A percentile compares a stretch with the other conserved stretches of the same genome.
Conservation (phyloP, 2,888 invertebrate species). For the Dastarcus helophoroides region DNA sequence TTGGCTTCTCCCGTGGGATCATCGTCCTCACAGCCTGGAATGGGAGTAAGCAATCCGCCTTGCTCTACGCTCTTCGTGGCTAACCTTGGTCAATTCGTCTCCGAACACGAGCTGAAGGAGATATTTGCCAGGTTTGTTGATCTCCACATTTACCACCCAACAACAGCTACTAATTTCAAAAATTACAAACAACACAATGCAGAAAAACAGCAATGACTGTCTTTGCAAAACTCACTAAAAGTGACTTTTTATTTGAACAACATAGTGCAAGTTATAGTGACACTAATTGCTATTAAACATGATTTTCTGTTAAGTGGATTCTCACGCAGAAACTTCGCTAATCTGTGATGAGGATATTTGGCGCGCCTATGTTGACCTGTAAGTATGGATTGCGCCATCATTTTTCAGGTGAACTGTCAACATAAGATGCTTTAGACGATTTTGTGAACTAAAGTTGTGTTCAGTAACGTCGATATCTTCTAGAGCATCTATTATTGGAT, state of each 20-base stretch:
- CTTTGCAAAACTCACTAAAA: too few species aligned
- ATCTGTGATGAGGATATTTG: constrained; percentile 22
- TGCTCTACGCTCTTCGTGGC: constrained; percentile 98
- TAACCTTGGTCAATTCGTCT: constrained; percentile 94
- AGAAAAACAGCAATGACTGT: not conserved
- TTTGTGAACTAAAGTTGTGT: too few species aligned
- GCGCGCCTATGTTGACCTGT: constrained; percentile 18
- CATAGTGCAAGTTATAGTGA: constrained; percentile 30
- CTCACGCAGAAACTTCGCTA: constrained; percentile 25
- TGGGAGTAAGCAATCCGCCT: constrained; percentile 67
- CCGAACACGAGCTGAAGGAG: constrained; percentile 97
- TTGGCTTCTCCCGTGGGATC: constrained; percentile 83
- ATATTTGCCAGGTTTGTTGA: constrained; percentile 81
- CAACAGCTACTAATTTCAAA: too few species aligned
- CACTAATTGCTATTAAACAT: constrained; percentile 5
- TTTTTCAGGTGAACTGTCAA: too few species aligned
- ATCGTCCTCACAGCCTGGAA: constrained; percentile 57
- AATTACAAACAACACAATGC: too few species aligned
- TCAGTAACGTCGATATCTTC: constrained; percentile 2
- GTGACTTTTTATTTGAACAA: too few species aligned
- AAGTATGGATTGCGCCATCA: constrained; percentile 17
- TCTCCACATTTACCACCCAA: not conserved
- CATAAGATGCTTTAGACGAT: too few species aligned
- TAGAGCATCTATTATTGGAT: constrained; percentile 2
- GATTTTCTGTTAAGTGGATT: constrained; percentile 23